Base-by-base conservation (phyloP, 1,140 invertebrate species). In the Battus philenor region DNA sequence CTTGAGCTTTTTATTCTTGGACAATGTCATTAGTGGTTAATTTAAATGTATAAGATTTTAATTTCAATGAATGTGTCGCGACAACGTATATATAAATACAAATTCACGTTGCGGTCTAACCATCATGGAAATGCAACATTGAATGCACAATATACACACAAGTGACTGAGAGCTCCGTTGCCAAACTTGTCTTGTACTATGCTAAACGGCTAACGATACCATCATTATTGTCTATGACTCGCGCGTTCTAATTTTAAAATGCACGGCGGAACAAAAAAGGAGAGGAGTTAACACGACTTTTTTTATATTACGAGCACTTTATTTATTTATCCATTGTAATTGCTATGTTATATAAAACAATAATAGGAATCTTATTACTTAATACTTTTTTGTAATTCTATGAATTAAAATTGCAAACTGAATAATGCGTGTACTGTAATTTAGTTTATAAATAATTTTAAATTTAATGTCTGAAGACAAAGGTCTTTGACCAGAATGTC, bases 201-300 rank as follows among this genome's bases (percentile, higher is more conserved):
- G 78, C 76, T 82, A 82, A 80, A 78, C 76, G 75, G 63, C 58
- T 52, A 76, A 56, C 58, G 78, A 82, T 82, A 82, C 72, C 68
- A 82, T 82, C 78, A 70, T 81, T 74, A 82, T 82, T 79, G 77
- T 77, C 67, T 78, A 79, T 74, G 72, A 50, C 58, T 60, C 53
- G 66, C 53, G 49, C 43, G 75, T 75, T 80, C 65, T 70, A 82
- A 80, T 82, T 82, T 80, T 72, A 75, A 82, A 77, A 76, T 78
- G 72, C 47, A 70, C 59, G 77, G 72, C 52, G 59, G 29, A 18
- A 47, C 22, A 49, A 20, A 17, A 39, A 44, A 49, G 38, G 20
- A 0, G 13, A 59, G 26, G 64, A 74, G 60, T 39, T 17, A 54
- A 26, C 17, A 38, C 38, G 5, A 15, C 26, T 50, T 43, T 33